A percentile compares a stretch with the other conserved stretches of the same genome.
phyloP scores from a whole-genome alignment of 2,888 invertebrate genomes.

The Tachina lurida region DNA sequence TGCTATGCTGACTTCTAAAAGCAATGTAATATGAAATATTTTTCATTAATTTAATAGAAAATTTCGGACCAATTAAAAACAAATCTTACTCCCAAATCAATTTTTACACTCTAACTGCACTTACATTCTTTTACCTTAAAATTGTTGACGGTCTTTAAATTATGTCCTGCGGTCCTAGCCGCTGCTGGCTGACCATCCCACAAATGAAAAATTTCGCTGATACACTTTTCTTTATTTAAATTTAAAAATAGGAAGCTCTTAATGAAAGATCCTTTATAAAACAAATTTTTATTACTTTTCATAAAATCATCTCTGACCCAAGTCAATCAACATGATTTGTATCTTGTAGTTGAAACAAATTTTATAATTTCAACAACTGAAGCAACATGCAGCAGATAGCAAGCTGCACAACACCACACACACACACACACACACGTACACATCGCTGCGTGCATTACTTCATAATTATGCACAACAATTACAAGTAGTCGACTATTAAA shows the following conservation, averaged over 20 bases:
- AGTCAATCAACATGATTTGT: conserved; percentile 68
- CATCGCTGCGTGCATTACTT: conserved; percentile 29
- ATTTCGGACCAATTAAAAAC: too few relatives aligned
- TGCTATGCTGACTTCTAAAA: too few relatives aligned
- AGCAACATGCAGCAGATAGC: conserved; percentile 9
- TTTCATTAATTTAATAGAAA: too few relatives aligned
- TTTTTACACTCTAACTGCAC: too few relatives aligned
- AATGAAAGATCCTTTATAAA: background rate
- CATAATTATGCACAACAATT: conserved; percentile 67
- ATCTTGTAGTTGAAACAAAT: conserved; percentile 28
- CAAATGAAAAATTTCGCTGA: too few relatives aligned
- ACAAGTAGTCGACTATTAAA: conserved; percentile 58
- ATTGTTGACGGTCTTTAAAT: too few relatives aligned
- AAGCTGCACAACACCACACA: background rate
- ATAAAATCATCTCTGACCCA: conserved; percentile 63
- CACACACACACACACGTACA: background rate
- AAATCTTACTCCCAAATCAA: too few relatives aligned
- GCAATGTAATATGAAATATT: too few relatives aligned
- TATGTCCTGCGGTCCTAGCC: too few relatives aligned
- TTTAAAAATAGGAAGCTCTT: too few relatives aligned
- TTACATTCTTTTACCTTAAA: too few relatives aligned
- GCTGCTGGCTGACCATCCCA: too few relatives aligned
- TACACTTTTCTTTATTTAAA: background rate
- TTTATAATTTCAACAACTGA: conserved; percentile 29
- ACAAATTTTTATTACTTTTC: conserved; percentile 37